Conservation (phyloP, 1,140 invertebrate genomes). For the Leguminivora glycinivorella region DNA sequence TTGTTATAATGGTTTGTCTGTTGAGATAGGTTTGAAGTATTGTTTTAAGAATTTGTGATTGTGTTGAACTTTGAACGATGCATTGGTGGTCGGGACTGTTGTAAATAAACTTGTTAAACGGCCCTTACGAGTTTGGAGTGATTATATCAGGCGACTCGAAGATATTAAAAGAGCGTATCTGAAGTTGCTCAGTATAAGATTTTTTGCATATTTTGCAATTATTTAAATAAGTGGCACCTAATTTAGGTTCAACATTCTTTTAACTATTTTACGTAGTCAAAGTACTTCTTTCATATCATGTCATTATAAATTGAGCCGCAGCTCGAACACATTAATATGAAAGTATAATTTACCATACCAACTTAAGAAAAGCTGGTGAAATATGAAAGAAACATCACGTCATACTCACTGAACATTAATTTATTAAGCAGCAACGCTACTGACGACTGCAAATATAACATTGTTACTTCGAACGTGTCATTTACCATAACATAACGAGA, state of each 20-base stretch:
- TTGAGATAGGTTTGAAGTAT: conserved; percentile 21
- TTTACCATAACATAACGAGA: conserved; percentile 18
- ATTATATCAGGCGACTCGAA: too few species aligned
- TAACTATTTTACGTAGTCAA: too few species aligned
- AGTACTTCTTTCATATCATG: too few species aligned
- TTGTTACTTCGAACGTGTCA: not conserved
- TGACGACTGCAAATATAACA: not conserved
- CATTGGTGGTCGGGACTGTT: not conserved
- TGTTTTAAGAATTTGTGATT: conserved; percentile 1
- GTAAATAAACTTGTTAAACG: not conserved
- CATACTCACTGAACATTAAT: not conserved
- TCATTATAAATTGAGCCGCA: not conserved
- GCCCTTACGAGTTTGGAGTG: not conserved
- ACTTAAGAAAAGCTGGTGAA: not conserved
- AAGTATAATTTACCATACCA: not conserved
- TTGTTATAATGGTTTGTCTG: conserved; percentile 11
- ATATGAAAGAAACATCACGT: not conserved
- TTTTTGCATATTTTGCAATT: too few species aligned
- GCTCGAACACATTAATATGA: not conserved
- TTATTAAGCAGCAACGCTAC: not conserved
- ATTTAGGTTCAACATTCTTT: too few species aligned
- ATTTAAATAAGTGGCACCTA: too few species aligned
- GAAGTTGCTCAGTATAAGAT: too few species aligned
- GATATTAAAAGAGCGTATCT: too few species aligned
- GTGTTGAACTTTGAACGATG: not conserved